A percentile compares a stretch with the other conserved stretches of the same genome.
Conservation (phyloP, 2,113 vertebrate species). For the Colinus virginianus region DNA sequence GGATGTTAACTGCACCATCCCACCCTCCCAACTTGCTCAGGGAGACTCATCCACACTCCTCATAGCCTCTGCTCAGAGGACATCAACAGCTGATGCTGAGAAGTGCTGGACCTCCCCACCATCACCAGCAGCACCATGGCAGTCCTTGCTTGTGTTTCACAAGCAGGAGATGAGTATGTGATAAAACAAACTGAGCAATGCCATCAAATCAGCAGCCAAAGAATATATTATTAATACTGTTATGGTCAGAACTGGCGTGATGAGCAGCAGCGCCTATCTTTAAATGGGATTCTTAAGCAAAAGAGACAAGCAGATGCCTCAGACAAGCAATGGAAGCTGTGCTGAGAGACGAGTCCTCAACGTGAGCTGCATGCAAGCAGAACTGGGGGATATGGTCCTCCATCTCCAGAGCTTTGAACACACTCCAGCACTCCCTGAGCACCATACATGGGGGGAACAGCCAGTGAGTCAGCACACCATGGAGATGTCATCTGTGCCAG, state of each 20-base stretch:
- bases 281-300: background rate
- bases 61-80: background rate
- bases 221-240: background rate
- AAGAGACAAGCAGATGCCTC: background rate
- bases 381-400: background rate
- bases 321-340: background rate
- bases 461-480: too few species aligned
- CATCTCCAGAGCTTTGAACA: background rate
- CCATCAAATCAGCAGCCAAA: background rate
- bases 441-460: rapidly evolving
- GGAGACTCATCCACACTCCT: background rate
- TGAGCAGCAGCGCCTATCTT: background rate
- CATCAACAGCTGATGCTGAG: background rate
- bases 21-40: rapidly evolving
- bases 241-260: rapidly evolving
- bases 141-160: background rate
- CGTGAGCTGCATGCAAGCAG: rapidly evolving
- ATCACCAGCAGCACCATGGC: background rate
- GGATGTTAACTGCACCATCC: too few species aligned
- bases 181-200: background rate
- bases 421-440: rapidly evolving
- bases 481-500: too few species aligned
- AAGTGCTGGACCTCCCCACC: background rate
- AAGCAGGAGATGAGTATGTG: rapidly evolving
- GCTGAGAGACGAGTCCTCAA: background rate